A percentile compares a stretch with the other conserved stretches of the same genome.
Conservation (phyloP, 2,113 vertebrate genomes). For the Calidris pygmaea region DNA sequence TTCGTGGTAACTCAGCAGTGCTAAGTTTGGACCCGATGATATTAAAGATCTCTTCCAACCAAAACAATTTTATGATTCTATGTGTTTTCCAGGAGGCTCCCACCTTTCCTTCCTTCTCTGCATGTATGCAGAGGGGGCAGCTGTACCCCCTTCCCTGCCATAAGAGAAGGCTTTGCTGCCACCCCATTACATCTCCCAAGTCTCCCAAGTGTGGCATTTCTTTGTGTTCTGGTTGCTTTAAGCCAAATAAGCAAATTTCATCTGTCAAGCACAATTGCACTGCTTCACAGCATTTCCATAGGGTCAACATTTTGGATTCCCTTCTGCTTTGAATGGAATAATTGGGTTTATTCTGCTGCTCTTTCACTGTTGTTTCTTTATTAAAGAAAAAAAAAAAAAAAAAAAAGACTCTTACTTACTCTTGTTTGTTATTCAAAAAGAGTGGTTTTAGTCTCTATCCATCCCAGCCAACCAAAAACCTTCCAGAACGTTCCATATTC, state of each 20-base stretch:
- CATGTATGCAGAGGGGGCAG: not conserved
- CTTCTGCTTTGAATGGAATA: constrained; percentile 21
- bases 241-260: not conserved
- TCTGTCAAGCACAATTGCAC: not conserved
- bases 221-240: constrained; percentile 31
- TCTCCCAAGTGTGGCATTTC: not conserved
- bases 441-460: not conserved
- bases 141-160: not conserved
- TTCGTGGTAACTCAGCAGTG: not conserved
- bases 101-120: not conserved
- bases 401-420: not conserved
- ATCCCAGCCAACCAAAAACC: not conserved
- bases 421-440: not conserved
- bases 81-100: not conserved
- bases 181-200: not conserved
- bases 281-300: not conserved
- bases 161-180: not conserved
- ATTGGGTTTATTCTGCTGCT: constrained; percentile 9
- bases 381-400: not conserved
- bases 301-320: not conserved
- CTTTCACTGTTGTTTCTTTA: not conserved
- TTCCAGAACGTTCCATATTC: not conserved
- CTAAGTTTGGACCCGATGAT: not conserved
- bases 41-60: not conserved
- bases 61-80: not conserved